Base-by-base conservation (phyloP, 1,140 invertebrate species). In the Musca domestica region DNA sequence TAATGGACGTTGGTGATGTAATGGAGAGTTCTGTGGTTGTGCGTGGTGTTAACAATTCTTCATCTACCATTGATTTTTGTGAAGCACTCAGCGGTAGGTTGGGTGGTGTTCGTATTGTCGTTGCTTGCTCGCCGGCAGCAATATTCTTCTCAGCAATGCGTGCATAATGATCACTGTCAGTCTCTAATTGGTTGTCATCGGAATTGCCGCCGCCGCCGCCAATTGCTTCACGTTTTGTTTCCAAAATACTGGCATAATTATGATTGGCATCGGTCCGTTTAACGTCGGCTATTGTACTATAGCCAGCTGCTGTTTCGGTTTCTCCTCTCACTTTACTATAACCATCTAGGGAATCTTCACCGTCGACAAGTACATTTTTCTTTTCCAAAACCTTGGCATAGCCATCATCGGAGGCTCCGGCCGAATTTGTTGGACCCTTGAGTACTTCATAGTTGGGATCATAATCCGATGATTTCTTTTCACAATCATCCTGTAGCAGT, bases 401-500 rank as follows among this genome's bases (percentile, higher is more conserved):
- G 49, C 82, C 78, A 71, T 74, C 71, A 68, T 79, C 72, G 14
- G 74, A 74, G 54, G 81, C 72, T 52, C 73, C 74, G 3, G 76
- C 71, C 65, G 52, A 69, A 69, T 67, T 51, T 23, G 70, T 69
- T 10, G 66, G 58, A 12, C 85, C 85, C 68, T 86, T 84, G 19
- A 91, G 74, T 47, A 89, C 86, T 77, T 92, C 90, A 72, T 91
- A 92, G 75, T 90, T 91, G 0, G 89, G 88, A 83, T 91, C 88
- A 1, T 84, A 84, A 69, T 87, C 86, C 0, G 85, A 87, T 41
- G 73, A 74, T 63, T 76, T 76, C 65, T 73, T 76, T 74, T 63
- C 47, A 27, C 52, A 56, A 25, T 67, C 66, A 61, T 61, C 56
- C 19, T 34, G 30, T 23, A 41, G n/a, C 23, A 27, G 27, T 20